Conservation (phyloP, 2,888 invertebrate genomes). For the Dryomyza anilis region DNA sequence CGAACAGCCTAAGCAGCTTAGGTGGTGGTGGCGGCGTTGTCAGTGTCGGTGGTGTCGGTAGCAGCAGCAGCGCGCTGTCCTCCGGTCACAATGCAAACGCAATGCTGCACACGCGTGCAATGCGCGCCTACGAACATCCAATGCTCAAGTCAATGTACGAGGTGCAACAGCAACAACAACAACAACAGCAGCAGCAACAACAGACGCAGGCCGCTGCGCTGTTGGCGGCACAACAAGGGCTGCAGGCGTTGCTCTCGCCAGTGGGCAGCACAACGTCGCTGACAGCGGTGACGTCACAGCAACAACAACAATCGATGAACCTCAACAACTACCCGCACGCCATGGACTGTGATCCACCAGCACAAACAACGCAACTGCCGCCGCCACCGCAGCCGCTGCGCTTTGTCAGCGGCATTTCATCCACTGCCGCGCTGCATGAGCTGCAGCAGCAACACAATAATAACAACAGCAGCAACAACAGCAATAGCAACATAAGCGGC, state of each 20-base stretch:
- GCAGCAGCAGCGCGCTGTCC: constrained; percentile 33
- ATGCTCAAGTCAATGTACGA: constrained; percentile 39
- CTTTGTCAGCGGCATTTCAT: constrained; percentile 25
- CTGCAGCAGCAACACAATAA: constrained; percentile 39
- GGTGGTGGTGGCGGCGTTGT: constrained; percentile 34
- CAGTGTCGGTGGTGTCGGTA: constrained; percentile 24
- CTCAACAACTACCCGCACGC: constrained; percentile 62
- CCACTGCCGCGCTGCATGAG: constrained; percentile 7
- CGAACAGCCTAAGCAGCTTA: constrained; percentile 50
- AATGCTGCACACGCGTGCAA: constrained; percentile 36
- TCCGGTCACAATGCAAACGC: constrained; percentile 31
- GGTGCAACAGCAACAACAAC: constrained; percentile 38
- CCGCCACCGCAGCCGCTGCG: constrained; percentile 43
- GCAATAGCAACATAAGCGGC: constrained; percentile 29
- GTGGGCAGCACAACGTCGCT: constrained; percentile 14
- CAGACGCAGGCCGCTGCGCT: constrained; percentile 40
- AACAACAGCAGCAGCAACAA: constrained; percentile 36
- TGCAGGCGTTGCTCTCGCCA: constrained; percentile 48
- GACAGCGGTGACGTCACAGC: constrained; percentile 32
- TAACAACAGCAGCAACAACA: constrained; percentile 32
- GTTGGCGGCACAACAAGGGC: constrained; percentile 45
- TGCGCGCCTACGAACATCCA: constrained; percentile 27
- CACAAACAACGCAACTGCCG: constrained; percentile 44
- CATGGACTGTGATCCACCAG: constrained; percentile 81
- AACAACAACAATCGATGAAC: constrained; percentile 31